Base-by-base conservation (phyloP, 2,797 vertebrate genomes). In the Petrocephalus schoutedeni region DNA sequence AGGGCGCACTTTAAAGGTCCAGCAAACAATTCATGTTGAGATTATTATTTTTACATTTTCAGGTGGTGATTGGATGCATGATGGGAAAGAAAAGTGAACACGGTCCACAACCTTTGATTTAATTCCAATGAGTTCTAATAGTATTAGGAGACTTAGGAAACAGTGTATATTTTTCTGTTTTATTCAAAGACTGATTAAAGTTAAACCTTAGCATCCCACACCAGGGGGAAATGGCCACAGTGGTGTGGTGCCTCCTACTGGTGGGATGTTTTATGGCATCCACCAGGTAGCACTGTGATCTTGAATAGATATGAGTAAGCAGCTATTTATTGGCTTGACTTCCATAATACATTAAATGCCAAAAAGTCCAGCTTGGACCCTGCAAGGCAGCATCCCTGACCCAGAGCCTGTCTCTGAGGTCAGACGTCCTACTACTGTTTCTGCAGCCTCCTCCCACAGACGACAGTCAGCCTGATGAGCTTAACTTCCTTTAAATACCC, bases 41-140 rank as follows among this genome's bases (percentile, higher is more conserved):
- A 85, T 85, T 53, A 58, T 85, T 57, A 85, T 58, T 36, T 57
- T 85, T 28, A 41, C 83, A 85, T 56, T 56, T 85, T 85, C 7
- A 85, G 54, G 49, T 21, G 6, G 4, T 12, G 21, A 57, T n/a
- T 51, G 49, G 82, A 53, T 56, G 53, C 23, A 28, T 85, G 28
- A 54, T 23, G 51, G 21, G 21, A 1, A 23, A 85, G 32, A 85
- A 5, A 7, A 58, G 28, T 23, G 21, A 12, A 82, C 6, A 28
- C 82, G 58, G 14, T 85, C 49, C 0, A 57, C 28, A 57, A 23
- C 82, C 19, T 57, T 85, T 57, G 54, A 85, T 32, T 85, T 54
- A 56, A 54, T 84, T 56, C 21, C 36, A 77, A 77, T 32, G 51
- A 54, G 83, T 10, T 57, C 12, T 84, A 54, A 80, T 45, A 53